These are phyloP conservation scores for Amblyteles armatorius DNA, from an alignment of 2,888 invertebrate species.

Conservation along the genomic window DNA sequence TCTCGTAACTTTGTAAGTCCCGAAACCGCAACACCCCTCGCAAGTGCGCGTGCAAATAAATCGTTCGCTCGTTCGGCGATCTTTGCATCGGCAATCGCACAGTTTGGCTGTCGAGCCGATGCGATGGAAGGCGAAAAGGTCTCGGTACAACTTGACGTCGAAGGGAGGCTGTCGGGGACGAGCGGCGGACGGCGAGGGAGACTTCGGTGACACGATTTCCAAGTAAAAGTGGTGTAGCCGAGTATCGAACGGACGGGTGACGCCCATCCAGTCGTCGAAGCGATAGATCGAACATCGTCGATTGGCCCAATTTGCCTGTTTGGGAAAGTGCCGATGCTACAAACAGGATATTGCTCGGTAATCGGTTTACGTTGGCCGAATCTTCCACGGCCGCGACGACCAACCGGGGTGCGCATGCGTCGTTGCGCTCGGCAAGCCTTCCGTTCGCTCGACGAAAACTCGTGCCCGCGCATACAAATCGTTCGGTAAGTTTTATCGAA, in stretches of 20 bases:
- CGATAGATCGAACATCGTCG: constrained; percentile 58
- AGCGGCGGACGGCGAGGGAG: constrained; percentile 2
- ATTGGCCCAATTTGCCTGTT: constrained; percentile 72
- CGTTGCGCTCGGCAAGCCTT: not conserved
- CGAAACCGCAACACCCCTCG: not conserved
- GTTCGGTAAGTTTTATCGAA: too few species aligned
- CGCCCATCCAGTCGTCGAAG: constrained; percentile 45
- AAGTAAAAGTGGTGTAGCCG: constrained; percentile 50
- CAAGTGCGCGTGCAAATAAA: not conserved
- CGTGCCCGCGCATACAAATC: too few species aligned
- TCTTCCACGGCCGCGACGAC: constrained; percentile 48
- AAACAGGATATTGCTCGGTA: constrained; percentile 68
- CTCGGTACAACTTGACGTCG: not conserved
- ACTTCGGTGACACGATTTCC: constrained; percentile 55
- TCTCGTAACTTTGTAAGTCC: not conserved
- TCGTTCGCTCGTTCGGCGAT: not conserved
- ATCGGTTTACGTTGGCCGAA: constrained; percentile 65
- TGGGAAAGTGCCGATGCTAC: constrained; percentile 51
- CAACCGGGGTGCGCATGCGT: not conserved
- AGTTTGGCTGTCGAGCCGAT: constrained; percentile 37
- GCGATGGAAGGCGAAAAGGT: not conserved
- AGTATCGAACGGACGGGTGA: constrained; percentile 64
- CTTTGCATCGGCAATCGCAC: not conserved
- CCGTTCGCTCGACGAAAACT: not conserved
- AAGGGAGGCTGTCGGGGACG: not conserved